Conservation (phyloP, 2,797 vertebrate species). For the Petrocephalus sullivani region DNA sequence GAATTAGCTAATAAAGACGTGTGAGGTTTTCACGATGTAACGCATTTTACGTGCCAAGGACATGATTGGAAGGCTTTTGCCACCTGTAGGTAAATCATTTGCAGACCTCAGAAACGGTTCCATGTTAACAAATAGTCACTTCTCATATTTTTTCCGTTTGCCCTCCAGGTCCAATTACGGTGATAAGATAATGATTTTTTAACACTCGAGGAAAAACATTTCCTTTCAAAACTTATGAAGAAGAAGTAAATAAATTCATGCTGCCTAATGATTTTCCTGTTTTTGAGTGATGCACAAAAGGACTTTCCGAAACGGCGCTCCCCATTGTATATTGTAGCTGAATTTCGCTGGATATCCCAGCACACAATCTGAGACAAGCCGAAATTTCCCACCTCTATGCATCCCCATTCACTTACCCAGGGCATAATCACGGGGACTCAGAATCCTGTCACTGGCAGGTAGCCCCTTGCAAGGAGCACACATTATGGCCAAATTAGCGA, state of each 20-base stretch:
- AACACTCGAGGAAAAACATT: not conserved
- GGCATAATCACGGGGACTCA: not conserved
- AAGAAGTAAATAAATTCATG: not conserved
- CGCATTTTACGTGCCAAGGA: slow-evolving; percentile 14
- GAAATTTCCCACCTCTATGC: not conserved
- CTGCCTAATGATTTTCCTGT: not conserved
- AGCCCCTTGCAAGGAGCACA: not conserved
- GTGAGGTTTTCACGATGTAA: not conserved
- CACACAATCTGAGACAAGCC: not conserved
- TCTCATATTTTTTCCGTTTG: not conserved
- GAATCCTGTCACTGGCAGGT: not conserved
- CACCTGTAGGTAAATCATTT: slow-evolving; percentile 40
- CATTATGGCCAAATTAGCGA: not conserved
- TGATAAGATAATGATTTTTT: slow-evolving; percentile 20
- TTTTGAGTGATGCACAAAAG: not conserved
- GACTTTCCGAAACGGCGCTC: not conserved
- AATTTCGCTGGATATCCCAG: not conserved
- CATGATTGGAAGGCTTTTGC: slow-evolving; percentile 44
- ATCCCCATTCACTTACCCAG: not conserved
- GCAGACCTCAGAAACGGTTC: slow-evolving; percentile 11
- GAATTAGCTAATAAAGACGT: not conserved
- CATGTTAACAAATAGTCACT: not conserved
- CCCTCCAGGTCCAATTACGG: slow-evolving; percentile 12
- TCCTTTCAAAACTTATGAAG: not conserved
- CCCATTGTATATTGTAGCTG: not conserved